Conservation (phyloP, 2,888 invertebrate genomes). For the Hirudinaria manillensis region DNA sequence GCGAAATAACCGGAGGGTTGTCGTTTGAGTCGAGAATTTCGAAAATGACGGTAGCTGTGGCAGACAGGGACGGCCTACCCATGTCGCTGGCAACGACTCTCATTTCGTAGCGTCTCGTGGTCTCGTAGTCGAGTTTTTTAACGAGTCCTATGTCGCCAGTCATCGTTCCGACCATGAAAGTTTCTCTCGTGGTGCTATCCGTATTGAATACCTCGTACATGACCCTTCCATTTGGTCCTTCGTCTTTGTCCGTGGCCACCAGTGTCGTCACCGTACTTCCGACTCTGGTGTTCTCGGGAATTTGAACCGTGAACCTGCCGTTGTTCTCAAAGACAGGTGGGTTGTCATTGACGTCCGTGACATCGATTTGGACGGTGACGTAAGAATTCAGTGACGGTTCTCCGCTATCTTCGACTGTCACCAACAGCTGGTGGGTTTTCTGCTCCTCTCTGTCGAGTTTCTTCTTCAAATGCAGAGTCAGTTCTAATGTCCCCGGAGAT, state of each 20-base stretch:
- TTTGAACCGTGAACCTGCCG: background rate
- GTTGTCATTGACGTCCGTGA: conserved; percentile 33
- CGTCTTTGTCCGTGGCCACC: background rate
- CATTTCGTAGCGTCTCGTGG: background rate
- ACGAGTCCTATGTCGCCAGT: background rate
- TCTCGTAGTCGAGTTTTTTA: background rate
- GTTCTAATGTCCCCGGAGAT: too few species aligned
- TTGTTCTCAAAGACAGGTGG: conserved; percentile 31
- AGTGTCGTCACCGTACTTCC: background rate
- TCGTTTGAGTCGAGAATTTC: background rate
- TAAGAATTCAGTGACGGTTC: background rate
- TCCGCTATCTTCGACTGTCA: conserved; percentile 35
- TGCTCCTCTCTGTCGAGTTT: conserved; percentile 35
- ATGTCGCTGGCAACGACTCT: background rate
- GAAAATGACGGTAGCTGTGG: background rate
- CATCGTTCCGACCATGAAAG: background rate
- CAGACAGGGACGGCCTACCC: background rate
- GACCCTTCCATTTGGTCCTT: background rate
- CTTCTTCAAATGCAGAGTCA: background rate
- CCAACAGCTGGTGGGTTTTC: conserved; percentile 27
- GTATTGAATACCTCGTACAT: background rate
- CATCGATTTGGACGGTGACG: background rate
- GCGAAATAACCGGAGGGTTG: background rate
- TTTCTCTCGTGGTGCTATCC: background rate
- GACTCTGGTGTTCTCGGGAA: background rate